Conservation (phyloP, 1,140 invertebrate species). For the Eumeta japonica region DNA sequence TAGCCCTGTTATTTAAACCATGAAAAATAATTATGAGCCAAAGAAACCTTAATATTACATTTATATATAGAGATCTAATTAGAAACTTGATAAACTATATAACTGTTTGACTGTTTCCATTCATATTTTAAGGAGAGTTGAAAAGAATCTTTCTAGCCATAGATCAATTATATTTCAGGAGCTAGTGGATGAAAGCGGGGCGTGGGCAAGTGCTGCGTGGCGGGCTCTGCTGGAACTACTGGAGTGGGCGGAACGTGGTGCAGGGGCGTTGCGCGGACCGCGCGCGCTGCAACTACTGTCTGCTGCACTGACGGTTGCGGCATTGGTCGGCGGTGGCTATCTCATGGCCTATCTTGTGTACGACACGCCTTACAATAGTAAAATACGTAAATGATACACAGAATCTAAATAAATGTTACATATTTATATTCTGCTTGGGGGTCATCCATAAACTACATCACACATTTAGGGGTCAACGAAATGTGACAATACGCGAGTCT, state of each 20-base stretch:
- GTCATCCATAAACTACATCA: too few species aligned
- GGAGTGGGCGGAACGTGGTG: conserved; percentile 71
- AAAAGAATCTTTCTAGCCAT: conserved; percentile 7
- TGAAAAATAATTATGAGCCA: too few species aligned
- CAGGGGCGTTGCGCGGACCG: conserved; percentile 74
- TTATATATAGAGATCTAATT: too few species aligned
- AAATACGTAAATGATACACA: too few species aligned
- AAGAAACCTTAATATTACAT: too few species aligned
- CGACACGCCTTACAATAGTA: too few species aligned
- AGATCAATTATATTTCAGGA: conserved; percentile 57
- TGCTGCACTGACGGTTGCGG: conserved; percentile 76
- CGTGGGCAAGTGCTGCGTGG: conserved; percentile 71
- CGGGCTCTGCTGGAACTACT: conserved; percentile 67
- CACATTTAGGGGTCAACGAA: too few species aligned
- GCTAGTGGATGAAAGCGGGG: conserved; percentile 73
- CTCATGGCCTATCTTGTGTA: conserved; percentile 87
- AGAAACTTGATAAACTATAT: too few species aligned
- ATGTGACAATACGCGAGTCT: too few species aligned
- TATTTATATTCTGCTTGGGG: not conserved
- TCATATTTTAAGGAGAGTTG: too few species aligned
- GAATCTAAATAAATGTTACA: not conserved
- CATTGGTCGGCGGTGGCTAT: conserved; percentile 81
- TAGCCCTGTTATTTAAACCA: too few species aligned
- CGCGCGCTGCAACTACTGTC: conserved; percentile 80
- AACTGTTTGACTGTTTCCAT: not conserved